Percentiles rank a stretch among this genome's conserved stretches.
These are phyloP conservation scores for Erebia aethiops DNA, from an alignment of 2,888 invertebrate genomes.

Conservation along the genomic window DNA sequence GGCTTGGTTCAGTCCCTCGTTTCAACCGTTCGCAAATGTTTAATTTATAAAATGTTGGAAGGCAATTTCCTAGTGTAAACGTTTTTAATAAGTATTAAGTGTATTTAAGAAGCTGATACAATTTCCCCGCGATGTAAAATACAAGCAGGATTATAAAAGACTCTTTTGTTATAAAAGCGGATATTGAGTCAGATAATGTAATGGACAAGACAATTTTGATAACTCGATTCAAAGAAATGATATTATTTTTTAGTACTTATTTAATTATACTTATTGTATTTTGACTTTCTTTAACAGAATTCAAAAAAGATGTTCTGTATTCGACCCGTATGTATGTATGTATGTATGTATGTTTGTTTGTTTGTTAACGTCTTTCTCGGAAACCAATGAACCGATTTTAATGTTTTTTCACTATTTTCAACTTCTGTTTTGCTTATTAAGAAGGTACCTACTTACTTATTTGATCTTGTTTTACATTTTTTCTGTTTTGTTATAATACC, in stretches of 20 bases:
- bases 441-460: too few relatives aligned
- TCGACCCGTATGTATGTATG: too few relatives aligned
- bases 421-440: too few relatives aligned
- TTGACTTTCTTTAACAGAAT: too few relatives aligned
- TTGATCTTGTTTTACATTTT: too few relatives aligned
- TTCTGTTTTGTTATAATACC: too few relatives aligned
- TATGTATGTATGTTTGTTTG: too few relatives aligned
- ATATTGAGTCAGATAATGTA: conserved; percentile 7
- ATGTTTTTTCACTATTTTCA: too few relatives aligned
- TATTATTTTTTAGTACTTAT: neutral
- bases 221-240: neutral
- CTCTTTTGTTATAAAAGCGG: conserved; percentile 10
- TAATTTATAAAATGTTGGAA: conserved; percentile 22
- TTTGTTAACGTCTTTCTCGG: too few relatives aligned
- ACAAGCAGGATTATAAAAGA: neutral
- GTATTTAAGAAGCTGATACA: neutral
- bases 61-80: conserved; percentile 14
- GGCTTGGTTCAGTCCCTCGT: conserved; percentile 9
- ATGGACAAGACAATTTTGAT: conserved; percentile 7
- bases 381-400: too few relatives aligned
- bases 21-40: conserved; percentile 13
- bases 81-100: neutral
- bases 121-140: conserved; percentile 4
- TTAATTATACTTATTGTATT: too few relatives aligned
- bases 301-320: neutral